Percentiles rank a stretch among this genome's conserved stretches.
Conservation (phyloP, 64 coral and sea anemone species). For the Montipora efflorescens region DNA sequence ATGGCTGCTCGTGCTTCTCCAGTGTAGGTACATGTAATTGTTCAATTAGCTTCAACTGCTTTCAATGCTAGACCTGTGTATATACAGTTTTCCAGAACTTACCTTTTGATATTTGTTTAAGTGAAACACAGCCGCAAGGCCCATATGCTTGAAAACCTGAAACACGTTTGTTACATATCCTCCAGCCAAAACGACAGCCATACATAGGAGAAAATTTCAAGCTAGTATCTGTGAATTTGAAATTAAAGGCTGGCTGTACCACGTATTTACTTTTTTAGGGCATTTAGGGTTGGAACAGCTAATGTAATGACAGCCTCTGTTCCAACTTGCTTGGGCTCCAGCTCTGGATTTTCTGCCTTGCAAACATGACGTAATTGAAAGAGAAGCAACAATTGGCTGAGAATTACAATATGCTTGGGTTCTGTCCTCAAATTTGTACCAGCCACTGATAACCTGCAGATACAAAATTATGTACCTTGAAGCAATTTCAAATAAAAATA, state of each 20-base stretch:
- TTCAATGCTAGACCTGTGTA: neutral
- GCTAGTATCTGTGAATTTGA: slow-evolving; percentile 13
- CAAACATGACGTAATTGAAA: slow-evolving; percentile 34
- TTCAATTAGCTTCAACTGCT: neutral
- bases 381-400: slow-evolving; percentile 19
- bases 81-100: neutral
- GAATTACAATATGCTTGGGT: neutral
- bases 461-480: no score
- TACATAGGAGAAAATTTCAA: slow-evolving; percentile 15
- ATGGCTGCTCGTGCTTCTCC: neutral
- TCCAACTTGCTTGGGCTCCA: no score
- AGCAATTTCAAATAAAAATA: no score
- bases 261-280: no score
- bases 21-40: no score
- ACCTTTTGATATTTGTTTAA: neutral
- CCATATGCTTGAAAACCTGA: no score
- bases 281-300: no score
- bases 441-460: neutral
- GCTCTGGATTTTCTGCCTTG: no score
- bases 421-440: no score
- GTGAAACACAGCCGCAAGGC: no score
- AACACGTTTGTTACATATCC: slow-evolving; percentile 1
- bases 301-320: no score
- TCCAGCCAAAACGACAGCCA: neutral
- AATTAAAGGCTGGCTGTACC: slow-evolving; percentile 8